phyloP scores from a whole-genome alignment of 2,888 invertebrate species.

The Chymomyza amoena region DNA sequence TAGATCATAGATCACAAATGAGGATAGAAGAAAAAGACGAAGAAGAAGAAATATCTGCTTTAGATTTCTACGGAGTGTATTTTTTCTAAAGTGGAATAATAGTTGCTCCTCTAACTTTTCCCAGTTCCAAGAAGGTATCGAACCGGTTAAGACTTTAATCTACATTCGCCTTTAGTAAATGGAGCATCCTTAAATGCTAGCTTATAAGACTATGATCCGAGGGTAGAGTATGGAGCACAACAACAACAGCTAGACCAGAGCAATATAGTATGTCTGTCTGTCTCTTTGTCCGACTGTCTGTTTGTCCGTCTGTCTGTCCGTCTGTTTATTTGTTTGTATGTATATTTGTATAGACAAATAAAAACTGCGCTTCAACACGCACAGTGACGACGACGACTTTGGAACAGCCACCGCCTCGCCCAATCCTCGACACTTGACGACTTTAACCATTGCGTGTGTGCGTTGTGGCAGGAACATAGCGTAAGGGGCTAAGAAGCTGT shows the following conservation, averaged over 20 bases:
- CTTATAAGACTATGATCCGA: slow-evolving; percentile 17
- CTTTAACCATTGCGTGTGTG: not conserved
- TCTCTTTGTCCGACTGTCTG: not conserved
- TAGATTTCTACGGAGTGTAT: no score
- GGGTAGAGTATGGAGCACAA: slow-evolving; percentile 7
- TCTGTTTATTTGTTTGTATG: not conserved
- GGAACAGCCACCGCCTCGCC: slow-evolving; percentile 16
- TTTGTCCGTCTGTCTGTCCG: not conserved
- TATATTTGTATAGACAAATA: slow-evolving; percentile 33
- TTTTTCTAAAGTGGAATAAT: no score
- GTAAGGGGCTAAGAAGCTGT: not conserved
- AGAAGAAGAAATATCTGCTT: no score
- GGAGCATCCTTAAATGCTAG: not conserved
- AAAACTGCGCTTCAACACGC: slow-evolving; percentile 72
- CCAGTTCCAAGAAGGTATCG: no score
- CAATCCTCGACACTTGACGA: slow-evolving; percentile 31
- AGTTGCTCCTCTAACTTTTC: no score
- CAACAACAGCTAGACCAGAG: slow-evolving; percentile 27
- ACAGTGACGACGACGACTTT: slow-evolving; percentile 43
- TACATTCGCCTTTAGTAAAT: no score
- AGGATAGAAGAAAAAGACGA: no score
- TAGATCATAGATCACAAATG: no score
- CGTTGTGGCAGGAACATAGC: not conserved
- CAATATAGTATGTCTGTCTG: not conserved
- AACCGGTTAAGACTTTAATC: no score